Base-by-base conservation (phyloP, 2,888 invertebrate species). In the Pocota personata region DNA sequence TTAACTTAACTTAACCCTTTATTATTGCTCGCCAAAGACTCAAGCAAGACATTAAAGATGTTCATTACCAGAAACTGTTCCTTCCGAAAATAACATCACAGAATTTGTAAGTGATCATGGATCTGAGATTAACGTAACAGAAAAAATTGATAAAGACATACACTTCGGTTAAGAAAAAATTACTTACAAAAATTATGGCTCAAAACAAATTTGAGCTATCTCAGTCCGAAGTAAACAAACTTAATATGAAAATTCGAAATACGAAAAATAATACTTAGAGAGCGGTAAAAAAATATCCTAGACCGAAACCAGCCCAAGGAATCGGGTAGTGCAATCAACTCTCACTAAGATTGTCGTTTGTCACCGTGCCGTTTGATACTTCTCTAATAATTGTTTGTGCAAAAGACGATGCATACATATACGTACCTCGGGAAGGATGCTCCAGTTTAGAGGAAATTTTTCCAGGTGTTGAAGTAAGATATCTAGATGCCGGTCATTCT, bases 311-410 rank as follows among this genome's bases (percentile, higher is more conserved):
- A 37, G n/a, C n/a, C n/a, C 67, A 16, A 37, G 30, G 19, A 57
- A 50, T 43, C 2, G 16, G 6, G 14, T n/a, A 48, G 72, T 88
- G 37, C 46, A 71, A 21, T 91, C 91, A 5, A 67, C 91, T 5
- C 71, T 91, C 69, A 93, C 93, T 2, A 91, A 91, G 88, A 88
- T 57, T 90, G 89, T 40, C 91, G 93, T 79, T 89, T 92, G 46
- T 98, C 91, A 96, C 97, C 1, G 93, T 95, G 14, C 97, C 97
- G 0, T 95, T 95, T 62, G 99, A 99, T 90, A 97, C 98, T 0
- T 96, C 96, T 8, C 93, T 99, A 64, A 97, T 98, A 80, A 98
- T 98, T 92, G 96, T 99, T 1, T 96, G 97, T 90, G 99, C 99
- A 0, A 95, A 95, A 88, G 95, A 96, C 89, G 98, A 98, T 92